Percentiles rank a stretch among this genome's conserved stretches.
phyloP scores from a whole-genome alignment of 1,140 invertebrate species.

The Potamilus streckersoni region DNA sequence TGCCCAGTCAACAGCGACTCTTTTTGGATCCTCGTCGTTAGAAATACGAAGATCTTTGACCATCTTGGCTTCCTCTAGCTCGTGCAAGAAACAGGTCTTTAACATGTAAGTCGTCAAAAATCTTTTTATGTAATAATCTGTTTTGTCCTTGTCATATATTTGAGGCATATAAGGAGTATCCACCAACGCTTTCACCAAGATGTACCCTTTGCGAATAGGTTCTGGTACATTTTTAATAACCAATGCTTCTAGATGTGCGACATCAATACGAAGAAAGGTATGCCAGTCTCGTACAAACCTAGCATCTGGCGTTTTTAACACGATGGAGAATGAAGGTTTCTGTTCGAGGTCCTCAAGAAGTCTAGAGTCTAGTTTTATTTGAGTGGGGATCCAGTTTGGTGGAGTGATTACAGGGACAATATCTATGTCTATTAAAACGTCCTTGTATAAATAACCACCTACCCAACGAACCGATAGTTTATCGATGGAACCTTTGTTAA shows the following conservation, averaged over 20 bases:
- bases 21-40: not conserved
- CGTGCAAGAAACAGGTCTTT: constrained; percentile 18
- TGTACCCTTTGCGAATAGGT: constrained; percentile 14
- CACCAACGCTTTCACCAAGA: constrained; percentile 7
- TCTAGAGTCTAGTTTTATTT: not conserved
- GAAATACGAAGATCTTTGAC: not conserved
- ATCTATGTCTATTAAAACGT: not conserved
- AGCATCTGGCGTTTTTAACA: constrained; percentile 16
- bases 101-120: constrained; percentile 15
- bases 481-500: constrained; percentile 5
- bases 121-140: not conserved
- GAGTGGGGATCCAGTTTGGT: not conserved
- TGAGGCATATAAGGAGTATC: constrained; percentile 12
- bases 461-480: not conserved
- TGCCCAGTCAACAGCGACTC: not conserved
- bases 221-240: constrained; percentile 8
- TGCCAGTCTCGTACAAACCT: constrained; percentile 7
- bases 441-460: constrained; percentile 1
- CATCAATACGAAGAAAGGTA: constrained; percentile 13
- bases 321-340: not conserved
- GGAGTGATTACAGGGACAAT: constrained; percentile 9
- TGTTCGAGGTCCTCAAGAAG: not conserved
- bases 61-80: not conserved
- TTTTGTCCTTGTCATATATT: constrained; percentile 4
- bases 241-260: constrained; percentile 2